Conservation (phyloP, 2,113 vertebrate species). For the Paramormyrops kingsleyae region DNA sequence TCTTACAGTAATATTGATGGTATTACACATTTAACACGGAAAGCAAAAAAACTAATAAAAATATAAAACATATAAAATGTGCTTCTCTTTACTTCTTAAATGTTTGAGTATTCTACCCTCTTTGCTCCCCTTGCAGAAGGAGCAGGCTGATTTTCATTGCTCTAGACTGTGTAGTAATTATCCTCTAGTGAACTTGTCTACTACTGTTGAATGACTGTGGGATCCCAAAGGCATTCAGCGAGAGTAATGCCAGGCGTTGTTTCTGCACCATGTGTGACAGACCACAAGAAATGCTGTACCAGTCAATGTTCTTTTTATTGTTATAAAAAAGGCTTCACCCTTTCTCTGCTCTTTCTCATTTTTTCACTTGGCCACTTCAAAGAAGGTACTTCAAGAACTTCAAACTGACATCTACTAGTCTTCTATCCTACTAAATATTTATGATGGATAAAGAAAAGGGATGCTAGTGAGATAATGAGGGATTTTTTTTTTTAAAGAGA, state of each 20-base stretch:
- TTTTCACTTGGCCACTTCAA: slow-evolving; percentile 8
- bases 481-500: not conserved
- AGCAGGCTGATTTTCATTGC: slow-evolving; percentile 41
- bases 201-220: slow-evolving; percentile 40
- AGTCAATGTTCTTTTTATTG: slow-evolving; percentile 14
- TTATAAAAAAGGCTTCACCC: not conserved
- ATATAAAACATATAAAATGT: not conserved
- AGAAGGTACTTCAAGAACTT: slow-evolving; percentile 17
- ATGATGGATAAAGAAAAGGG: slow-evolving; percentile 12
- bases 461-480: not conserved
- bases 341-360: slow-evolving; percentile 1
- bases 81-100: not conserved
- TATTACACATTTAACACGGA: not conserved
- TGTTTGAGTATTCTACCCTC: slow-evolving; percentile 34
- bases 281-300: slow-evolving; percentile 23
- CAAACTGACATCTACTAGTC: slow-evolving; percentile 15
- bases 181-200: slow-evolving; percentile 52
- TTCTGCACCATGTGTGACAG: slow-evolving; percentile 30
- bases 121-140: slow-evolving; percentile 33
- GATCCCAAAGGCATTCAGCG: slow-evolving; percentile 43
- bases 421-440: slow-evolving; percentile 27
- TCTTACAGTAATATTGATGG: not conserved
- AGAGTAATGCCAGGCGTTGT: slow-evolving; percentile 39
- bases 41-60: not conserved
- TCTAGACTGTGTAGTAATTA: slow-evolving; percentile 45